Evolutionary conservation across 2,113 vertebrate species (phyloP), one percentile per base, ranked within the genome.

Genomic region (Prochilodus magdalenae): DNA sequence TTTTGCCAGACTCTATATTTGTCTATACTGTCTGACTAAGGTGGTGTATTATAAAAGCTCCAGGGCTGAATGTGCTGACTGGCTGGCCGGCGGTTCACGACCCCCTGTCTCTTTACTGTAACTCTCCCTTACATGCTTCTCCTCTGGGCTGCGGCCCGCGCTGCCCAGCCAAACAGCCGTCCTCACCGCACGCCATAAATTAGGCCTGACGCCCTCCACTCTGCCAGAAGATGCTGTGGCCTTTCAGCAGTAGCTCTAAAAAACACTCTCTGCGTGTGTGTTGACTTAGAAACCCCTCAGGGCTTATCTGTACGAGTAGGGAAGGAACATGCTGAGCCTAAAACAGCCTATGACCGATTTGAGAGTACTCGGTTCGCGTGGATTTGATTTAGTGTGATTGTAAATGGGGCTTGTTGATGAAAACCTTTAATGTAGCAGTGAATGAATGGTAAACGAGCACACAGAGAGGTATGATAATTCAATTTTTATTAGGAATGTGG

Each of bases 181-280:
- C 86, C 27, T 33, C 87, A 85, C n/a, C 72, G 63, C 81, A 77
- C 80, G 89, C 84, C 49, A 89, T 92, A 89, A 93, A 91, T 92
- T 88, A 89, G 0, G 1, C 80, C 2, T 75, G 82, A 73, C 80
- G 85, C 83, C 87, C 55, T 33, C 29, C 0, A 4, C 85, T 83
- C 87, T 86, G 89, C 84, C 40, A 81, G 75, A 83, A 85, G 89
- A 80, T 81, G 81, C 81, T 79, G 70, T 27, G 75, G 79, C 76
- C 1, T 80, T 75, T 74, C 47, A 67, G 67, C 62, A 3, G 55
- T 71, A 73, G 79, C 27, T 24, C 83, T 79, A 85, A 77, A 60
- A 79, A 63, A 82, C 71, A 71, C 82, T 71, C 69, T 84, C 57
- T 26, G 71, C 65, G 80, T 75, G 73, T 76, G 75, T 1, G 84